Evolutionary conservation across 2,113 vertebrate species (phyloP), one percentile per base, ranked within the genome.

Genomic region (Phaethon lepturus): DNA sequence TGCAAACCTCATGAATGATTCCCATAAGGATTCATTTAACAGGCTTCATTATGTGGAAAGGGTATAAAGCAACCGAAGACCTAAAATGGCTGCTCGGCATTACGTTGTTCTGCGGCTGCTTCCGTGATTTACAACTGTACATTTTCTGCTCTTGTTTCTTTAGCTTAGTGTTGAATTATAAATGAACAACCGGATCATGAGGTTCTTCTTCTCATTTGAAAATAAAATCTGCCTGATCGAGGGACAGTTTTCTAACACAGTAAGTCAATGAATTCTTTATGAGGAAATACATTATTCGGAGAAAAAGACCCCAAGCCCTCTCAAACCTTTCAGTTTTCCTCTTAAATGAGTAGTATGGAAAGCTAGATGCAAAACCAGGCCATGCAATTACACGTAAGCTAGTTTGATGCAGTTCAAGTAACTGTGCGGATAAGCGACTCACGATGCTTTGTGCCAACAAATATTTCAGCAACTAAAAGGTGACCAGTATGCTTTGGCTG

Each of bases 71-170:
- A 94, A 71, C 79, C 10, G 4, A 78, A 87, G 68, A 49, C 44
- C 94, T 82, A 56, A 93, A 58, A 63, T 47, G 87, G 94, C 95
- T 56, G 93, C 81, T 95, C 11, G 3, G 53, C 78, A 13, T 64
- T 29, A 58, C n/a, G 72, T 31, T 83, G 64, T 96, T 90, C 8
- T 35, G 85, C 77, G 94, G 74, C 94, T 96, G 93, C 82, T 82
- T 45, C 80, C 0, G 0, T 71, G 63, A 90, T 84, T 91, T 96
- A 94, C 81, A 96, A 10, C 74, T 74, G 7, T 67, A 68, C 90
- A 67, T 94, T 91, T 22, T 92, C 88, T 97, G 92, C 86, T 73
- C 78, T 84, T 79, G 52, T 95, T 97, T 95, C 97, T 97, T 95
- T 87, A 94, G 91, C 95, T 92, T 24, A 24, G 59, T 77, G 81